Base-by-base conservation (phyloP, 2,113 vertebrate genomes). In the Syrrhaptes paradoxus region DNA sequence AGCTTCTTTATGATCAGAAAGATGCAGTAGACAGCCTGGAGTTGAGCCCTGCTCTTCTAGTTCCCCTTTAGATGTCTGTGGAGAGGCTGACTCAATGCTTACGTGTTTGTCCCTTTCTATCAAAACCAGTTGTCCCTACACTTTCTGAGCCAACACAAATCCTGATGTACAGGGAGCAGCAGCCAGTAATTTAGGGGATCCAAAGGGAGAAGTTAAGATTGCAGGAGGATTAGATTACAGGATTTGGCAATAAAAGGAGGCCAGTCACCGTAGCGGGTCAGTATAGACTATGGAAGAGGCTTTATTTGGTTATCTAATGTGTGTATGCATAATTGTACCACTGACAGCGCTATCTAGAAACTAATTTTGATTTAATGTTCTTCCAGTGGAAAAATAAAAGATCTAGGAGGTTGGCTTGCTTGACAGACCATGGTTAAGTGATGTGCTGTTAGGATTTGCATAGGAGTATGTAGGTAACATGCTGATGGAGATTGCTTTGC, bases 261-360 rank as follows among this genome's bases (percentile, higher is more conserved):
- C 31, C 46, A 66, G 19, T 76, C 46, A 29, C 29, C 63, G 22
- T n/a, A 91, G 34, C 45, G 21, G 78, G 52, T 67, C 73, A 75
- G 48, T 43, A n/a, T 11, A 85, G 46, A 62, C 25, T 82, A 2
- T 22, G 3, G 11, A 32, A 91, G 57, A 73, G 61, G 29, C 48
- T 75, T 82, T 79, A 89, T 93, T 89, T 94, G 68, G 36, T 77
- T 94, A 52, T 79, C 38, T 78, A 59, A 85, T 72, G 38, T 43
- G 15, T 71, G 15, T 34, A 13, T 59, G 26, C 20, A 11, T 76
- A 83, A 80, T 58, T 58, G 21, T 29, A 58, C 36, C 59, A 58
- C 71, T 90, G 49, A 8, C 55, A 29, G 46, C n/a, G 31, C 66
- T 67, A n/a, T 62, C 85, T 72, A 18, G 21, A 57, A 65, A 74